Evolutionary conservation across 1,140 invertebrate species (phyloP).

Genomic region (Hylaeus anthracinus): DNA sequence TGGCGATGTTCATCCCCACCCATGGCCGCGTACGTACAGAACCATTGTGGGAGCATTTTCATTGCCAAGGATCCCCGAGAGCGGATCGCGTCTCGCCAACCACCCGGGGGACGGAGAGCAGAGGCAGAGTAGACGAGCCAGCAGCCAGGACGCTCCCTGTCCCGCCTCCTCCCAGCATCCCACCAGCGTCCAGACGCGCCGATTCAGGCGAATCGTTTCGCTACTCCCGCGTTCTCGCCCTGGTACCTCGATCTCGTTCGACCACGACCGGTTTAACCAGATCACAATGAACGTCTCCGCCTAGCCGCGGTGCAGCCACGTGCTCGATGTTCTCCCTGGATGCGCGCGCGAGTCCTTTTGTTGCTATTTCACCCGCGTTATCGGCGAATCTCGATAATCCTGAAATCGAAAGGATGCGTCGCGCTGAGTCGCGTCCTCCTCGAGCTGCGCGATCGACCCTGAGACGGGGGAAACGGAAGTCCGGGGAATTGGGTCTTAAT

Average conservation of each 20-base stretch:
- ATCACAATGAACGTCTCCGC: slow-evolving; percentile 54
- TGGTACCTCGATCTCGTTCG: slow-evolving; percentile 1
- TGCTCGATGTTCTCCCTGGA: slow-evolving; percentile 6
- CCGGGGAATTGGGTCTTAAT: no score
- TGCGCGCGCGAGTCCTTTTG: slow-evolving; percentile 5
- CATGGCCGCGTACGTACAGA: slow-evolving; percentile 42
- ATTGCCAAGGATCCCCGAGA: slow-evolving; percentile 74
- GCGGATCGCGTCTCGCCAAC: slow-evolving; percentile 64
- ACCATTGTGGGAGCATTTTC: slow-evolving; percentile 73
- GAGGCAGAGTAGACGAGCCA: slow-evolving; percentile 66
- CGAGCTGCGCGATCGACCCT: no score
- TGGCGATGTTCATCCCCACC: slow-evolving; percentile 77
- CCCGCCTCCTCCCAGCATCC: slow-evolving; percentile 23
- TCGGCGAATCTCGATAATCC: slow-evolving; percentile 13
- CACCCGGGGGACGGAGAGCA: slow-evolving; percentile 72
- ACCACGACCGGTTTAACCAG: slow-evolving; percentile 59
- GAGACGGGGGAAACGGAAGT: no score
- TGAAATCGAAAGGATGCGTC: slow-evolving; percentile 41
- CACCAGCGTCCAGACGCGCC: slow-evolving; percentile 26
- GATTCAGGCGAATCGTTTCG: slow-evolving; percentile 37
- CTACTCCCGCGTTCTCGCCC: slow-evolving; percentile 13
- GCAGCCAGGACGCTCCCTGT: slow-evolving; percentile 63
- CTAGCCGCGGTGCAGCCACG: slow-evolving; percentile 34
- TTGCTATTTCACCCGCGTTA: not conserved
- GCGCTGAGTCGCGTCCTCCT: no score